Evolutionary conservation across 2,797 vertebrate species (phyloP).

Genomic region (Sebastes kiyomatsui): DNA sequence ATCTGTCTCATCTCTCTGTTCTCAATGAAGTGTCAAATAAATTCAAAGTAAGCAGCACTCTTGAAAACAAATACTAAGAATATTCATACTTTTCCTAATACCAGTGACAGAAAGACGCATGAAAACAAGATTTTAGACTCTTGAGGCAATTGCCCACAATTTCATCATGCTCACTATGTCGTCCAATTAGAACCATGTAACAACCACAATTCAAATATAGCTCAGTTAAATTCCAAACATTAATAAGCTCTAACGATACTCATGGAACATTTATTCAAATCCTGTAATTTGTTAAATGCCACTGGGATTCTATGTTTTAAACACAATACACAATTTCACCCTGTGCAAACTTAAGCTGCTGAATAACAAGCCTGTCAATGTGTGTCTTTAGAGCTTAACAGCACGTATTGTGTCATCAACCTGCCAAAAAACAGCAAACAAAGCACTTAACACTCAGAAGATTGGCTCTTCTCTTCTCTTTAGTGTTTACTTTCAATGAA

Average conservation of each 20-base stretch:
- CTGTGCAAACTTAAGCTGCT: background rate
- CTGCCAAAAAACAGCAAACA: constrained; percentile 8
- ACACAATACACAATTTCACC: constrained; percentile 12
- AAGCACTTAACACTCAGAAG: constrained; percentile 2
- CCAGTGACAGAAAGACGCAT: constrained; percentile 18
- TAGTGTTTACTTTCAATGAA: constrained; percentile 9
- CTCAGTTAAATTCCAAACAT: constrained; percentile 17
- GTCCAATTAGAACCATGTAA: constrained; percentile 39
- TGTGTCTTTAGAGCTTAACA: background rate
- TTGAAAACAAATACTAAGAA: constrained; percentile 1
- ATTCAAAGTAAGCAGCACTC: background rate
- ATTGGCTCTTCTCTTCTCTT: background rate
- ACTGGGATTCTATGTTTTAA: constrained; percentile 30
- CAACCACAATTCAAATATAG: background rate
- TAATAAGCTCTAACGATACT: constrained; percentile 17
- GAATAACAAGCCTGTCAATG: constrained; percentile 6
- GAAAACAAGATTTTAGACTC: background rate
- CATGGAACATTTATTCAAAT: constrained; percentile 30
- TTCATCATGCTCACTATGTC: constrained; percentile 55
- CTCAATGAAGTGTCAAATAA: background rate
- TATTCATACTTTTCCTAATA: background rate
- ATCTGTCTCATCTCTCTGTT: background rate
- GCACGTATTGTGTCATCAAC: constrained; percentile 4
- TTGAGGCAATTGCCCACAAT: constrained; percentile 49
- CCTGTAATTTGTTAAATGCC: constrained; percentile 31